Base-by-base conservation (phyloP, 2,797 vertebrate species). In the Florisuga fusca region DNA sequence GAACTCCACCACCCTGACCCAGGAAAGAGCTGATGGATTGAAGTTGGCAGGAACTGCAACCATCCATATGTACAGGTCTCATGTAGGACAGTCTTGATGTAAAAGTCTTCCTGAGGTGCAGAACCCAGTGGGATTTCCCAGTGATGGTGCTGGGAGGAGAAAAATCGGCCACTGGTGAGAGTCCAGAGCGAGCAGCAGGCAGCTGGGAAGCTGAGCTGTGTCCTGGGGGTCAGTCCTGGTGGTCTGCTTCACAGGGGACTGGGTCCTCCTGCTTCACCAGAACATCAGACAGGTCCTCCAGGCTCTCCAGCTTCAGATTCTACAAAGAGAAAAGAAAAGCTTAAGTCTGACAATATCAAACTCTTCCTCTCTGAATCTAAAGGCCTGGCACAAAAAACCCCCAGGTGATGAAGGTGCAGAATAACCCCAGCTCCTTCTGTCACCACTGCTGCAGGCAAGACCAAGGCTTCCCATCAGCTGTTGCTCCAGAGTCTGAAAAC, bases 221-320 rank as follows among this genome's bases (percentile, higher is more conserved):
- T 50, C 29, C 54, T 26, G 18, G 1, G 25, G 33, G 22, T 38
- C 23, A 36, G 27, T 31, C 38, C 41, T 1, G 1, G 7, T 4
- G 26, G 11, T 23, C 81, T 67, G 18, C 36, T 67, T n/a, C 3
- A 0, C 4, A 0, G 9, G 3, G 6, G 22, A 13, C 9, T 99
- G 93, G 98, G 19, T 93, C 84, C 34, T 91, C 98, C 96, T 98
- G 99, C 89, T 81, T 98, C 97, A 99, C 99, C 38, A 99, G 87
- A 81, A 99, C 97, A 53, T 99, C 99, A 0, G 99, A 98, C 96
- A 99, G 98, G 96, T 99, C 99, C 43, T 99, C 97, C 16, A 98
- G 98, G 90, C 98, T 98, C 95, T 99, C 97, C 86, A 99, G 97
- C 95, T 97, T 98, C 97, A 99, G 97, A 79, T 99, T 99, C 99